Evolutionary conservation across 1,140 invertebrate species (phyloP).

Genomic region (Calephelis virginiensis): DNA sequence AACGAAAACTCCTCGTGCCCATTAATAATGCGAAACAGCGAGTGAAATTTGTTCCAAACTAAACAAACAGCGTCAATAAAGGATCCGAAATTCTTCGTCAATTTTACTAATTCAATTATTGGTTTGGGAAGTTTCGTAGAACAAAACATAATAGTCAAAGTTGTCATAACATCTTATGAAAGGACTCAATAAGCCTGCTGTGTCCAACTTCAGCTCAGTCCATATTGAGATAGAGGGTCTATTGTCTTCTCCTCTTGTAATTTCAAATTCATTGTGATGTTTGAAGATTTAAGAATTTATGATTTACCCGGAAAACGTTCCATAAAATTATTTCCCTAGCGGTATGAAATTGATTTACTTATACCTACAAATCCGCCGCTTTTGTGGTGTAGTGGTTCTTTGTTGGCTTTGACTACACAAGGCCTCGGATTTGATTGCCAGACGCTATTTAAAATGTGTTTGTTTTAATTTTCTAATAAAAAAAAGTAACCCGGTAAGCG

Average conservation of each 20-base stretch:
- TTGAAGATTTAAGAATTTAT: background rate
- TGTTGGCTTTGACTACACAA: too few species aligned
- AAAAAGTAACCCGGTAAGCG: too few species aligned
- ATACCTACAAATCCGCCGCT: too few species aligned
- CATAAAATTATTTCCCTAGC: background rate
- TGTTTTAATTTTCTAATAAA: too few species aligned
- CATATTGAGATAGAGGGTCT: conserved; percentile 7
- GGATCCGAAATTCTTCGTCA: too few species aligned
- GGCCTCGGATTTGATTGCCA: too few species aligned
- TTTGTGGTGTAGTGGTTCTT: too few species aligned
- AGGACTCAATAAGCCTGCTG: conserved; percentile 41
- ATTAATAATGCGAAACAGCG: background rate
- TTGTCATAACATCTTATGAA: background rate
- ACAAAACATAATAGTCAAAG: background rate
- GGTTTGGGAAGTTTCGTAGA: too few species aligned
- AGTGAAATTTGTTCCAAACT: background rate
- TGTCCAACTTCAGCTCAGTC: conserved; percentile 32
- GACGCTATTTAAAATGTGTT: too few species aligned
- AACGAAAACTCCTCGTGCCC: too few species aligned
- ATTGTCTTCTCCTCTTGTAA: conserved; percentile 1
- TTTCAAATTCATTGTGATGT: conserved; percentile 5
- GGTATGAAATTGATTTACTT: background rate
- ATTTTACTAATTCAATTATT: too few species aligned
- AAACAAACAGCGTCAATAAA: too few species aligned
- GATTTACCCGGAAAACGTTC: background rate